Evolutionary conservation across 1,140 invertebrate species (phyloP).

Genomic region (Lysiphlebus fabarum): DNA sequence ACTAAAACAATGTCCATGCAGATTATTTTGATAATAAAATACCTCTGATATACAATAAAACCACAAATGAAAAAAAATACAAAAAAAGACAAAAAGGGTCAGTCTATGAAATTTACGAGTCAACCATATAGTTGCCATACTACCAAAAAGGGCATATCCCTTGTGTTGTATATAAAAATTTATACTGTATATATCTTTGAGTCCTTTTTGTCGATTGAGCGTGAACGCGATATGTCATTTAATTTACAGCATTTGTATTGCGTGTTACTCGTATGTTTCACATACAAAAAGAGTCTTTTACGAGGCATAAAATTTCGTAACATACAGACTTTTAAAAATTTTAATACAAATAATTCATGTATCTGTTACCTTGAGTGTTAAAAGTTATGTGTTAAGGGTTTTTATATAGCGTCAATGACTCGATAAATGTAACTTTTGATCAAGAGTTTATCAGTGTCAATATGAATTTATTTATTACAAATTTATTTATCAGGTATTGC

Average conservation of each 20-base stretch:
- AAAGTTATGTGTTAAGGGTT: no score
- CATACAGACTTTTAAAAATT: constrained; percentile 12
- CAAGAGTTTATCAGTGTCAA: constrained; percentile 13
- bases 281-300: constrained; percentile 8
- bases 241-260: constrained; percentile 32
- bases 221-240: constrained; percentile 36
- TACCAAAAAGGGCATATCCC: background rate
- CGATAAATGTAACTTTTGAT: constrained; percentile 16
- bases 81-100: constrained; percentile 2
- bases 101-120: constrained; percentile 17
- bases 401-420: background rate
- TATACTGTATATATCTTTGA: background rate
- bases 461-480: background rate
- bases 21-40: no score
- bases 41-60: no score
- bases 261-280: constrained; percentile 17
- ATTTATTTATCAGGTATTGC: constrained; percentile 8
- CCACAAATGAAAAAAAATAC: no score
- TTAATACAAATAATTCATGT: background rate
- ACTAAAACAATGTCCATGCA: no score
- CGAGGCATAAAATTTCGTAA: constrained; percentile 27
- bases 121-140: no score
- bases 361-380: no score
- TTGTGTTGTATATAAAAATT: background rate
- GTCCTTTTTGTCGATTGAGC: constrained; percentile 22